Percentiles rank a stretch among this genome's conserved stretches.
Conservation (phyloP, 1,140 invertebrate species). For the Heterodera carotae region DNA sequence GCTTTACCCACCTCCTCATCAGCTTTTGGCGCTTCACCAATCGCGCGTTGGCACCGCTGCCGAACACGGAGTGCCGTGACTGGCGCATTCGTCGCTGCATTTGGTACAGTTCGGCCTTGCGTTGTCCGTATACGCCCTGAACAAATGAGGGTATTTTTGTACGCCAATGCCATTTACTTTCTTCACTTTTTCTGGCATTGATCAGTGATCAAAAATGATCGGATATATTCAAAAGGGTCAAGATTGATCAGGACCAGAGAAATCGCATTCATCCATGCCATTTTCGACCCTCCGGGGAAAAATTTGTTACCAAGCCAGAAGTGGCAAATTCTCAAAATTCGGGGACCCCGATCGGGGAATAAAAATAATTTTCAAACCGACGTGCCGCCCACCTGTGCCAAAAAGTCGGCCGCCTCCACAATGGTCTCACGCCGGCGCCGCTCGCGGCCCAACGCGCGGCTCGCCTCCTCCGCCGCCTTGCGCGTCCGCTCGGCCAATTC, state of each 20-base stretch:
- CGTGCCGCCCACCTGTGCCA: conserved; percentile 24
- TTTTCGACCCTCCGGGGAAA: not conserved
- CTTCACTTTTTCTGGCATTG: too few relatives aligned
- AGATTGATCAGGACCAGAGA: too few relatives aligned
- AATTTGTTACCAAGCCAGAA: too few relatives aligned
- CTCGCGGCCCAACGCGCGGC: conserved; percentile 43
- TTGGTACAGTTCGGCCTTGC: conserved; percentile 34
- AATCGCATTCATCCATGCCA: too few relatives aligned
- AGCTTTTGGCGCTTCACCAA: conserved; percentile 60
- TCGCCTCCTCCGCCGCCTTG: conserved; percentile 56
- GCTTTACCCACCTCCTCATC: conserved; percentile 49
- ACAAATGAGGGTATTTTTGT: not conserved
- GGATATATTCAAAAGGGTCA: too few relatives aligned
- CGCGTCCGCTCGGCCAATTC: conserved; percentile 52
- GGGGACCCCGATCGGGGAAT: too few relatives aligned
- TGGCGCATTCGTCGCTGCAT: conserved; percentile 28
- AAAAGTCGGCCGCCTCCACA: conserved; percentile 52
- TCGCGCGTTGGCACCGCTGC: conserved; percentile 34
- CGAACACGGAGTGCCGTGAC: conserved; percentile 13
- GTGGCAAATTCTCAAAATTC: not conserved
- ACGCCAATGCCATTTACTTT: not conserved
- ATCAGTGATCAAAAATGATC: too few relatives aligned
- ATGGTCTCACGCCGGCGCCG: conserved; percentile 52
- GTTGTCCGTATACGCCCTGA: not conserved
- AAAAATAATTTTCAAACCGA: not conserved